A percentile compares a stretch with the other conserved stretches of the same genome.
Conservation (phyloP, 2,797 vertebrate species). For the Apodemus agrarius region DNA sequence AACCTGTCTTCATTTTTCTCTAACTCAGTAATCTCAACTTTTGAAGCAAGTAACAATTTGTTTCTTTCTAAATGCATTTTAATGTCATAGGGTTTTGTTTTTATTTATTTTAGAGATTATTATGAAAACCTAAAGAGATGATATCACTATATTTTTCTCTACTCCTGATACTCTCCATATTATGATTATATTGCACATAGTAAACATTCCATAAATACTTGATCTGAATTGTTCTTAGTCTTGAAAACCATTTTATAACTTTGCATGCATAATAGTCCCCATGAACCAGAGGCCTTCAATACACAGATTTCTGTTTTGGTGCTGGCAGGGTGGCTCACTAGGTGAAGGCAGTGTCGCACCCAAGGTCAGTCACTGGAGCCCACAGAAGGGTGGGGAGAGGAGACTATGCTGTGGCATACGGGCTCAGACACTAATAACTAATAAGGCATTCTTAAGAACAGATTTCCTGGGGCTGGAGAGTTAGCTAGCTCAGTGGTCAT, state of each 20-base stretch:
- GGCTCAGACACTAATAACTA: neutral
- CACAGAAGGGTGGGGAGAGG: neutral
- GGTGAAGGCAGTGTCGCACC: neutral
- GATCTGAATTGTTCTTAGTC: neutral
- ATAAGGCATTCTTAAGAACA: neutral
- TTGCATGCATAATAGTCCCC: neutral
- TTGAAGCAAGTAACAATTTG: neutral
- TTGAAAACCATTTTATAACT: constrained; percentile 15
- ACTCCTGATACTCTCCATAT: neutral
- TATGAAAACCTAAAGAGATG: neutral
- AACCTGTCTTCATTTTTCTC: neutral
- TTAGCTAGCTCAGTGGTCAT: neutral
- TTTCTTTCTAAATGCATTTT: neutral
- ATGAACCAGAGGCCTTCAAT: neutral
- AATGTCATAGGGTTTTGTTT: neutral
- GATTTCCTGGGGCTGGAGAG: neutral
- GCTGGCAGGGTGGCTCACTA: neutral
- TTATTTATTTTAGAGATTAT: neutral
- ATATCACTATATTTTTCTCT: neutral
- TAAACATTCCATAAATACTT: neutral
- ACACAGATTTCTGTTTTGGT: neutral
- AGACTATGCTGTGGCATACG: no score
- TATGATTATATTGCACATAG: neutral
- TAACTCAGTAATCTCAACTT: neutral
- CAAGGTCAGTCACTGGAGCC: neutral